Percentiles rank a stretch among this genome's conserved stretches.
phyloP scores from a whole-genome alignment of 2,797 vertebrate species.

The Harpagifer antarcticus region DNA sequence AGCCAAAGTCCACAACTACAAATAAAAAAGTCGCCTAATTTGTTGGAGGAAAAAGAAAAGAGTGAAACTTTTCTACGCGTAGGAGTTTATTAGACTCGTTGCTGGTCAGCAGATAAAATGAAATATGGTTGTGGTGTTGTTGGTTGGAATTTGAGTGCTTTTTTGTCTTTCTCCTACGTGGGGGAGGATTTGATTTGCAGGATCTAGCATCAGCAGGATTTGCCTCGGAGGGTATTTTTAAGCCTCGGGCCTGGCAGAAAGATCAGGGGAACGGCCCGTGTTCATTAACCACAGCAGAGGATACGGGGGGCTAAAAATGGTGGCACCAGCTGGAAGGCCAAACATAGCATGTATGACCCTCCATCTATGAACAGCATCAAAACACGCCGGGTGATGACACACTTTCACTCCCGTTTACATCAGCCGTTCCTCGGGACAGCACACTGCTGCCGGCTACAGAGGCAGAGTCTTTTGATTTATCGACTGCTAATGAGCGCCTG shows the following conservation, averaged over 20 bases:
- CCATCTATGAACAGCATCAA: slow-evolving; percentile 52
- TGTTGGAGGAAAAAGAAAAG: slow-evolving; percentile 33
- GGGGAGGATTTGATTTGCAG: slow-evolving; percentile 62
- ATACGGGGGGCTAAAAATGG: slow-evolving; percentile 69
- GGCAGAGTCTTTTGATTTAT: slow-evolving; percentile 17
- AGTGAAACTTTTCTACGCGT: slow-evolving; percentile 29
- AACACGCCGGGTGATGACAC: slow-evolving; percentile 67
- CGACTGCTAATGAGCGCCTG: slow-evolving; percentile 4
- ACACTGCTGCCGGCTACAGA: background rate
- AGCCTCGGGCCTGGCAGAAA: slow-evolving; percentile 58
- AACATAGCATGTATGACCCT: slow-evolving; percentile 61
- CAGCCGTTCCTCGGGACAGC: slow-evolving; percentile 48
- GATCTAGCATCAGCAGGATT: slow-evolving; percentile 62
- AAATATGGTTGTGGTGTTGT: background rate
- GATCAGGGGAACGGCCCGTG: slow-evolving; percentile 65
- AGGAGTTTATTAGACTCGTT: slow-evolving; percentile 47
- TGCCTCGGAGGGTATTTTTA: slow-evolving; percentile 69
- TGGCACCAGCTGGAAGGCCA: slow-evolving; percentile 65
- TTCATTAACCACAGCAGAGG: slow-evolving; percentile 75
- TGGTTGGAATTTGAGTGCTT: slow-evolving; percentile 26
- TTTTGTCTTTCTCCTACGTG: slow-evolving; percentile 56
- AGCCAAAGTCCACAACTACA: slow-evolving; percentile 43
- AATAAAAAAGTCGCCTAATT: slow-evolving; percentile 57
- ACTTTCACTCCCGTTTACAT: slow-evolving; percentile 63
- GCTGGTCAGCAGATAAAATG: slow-evolving; percentile 42